Evolutionary conservation across 1,140 invertebrate species (phyloP).

Genomic region (Pogonomyrmex barbatus): DNA sequence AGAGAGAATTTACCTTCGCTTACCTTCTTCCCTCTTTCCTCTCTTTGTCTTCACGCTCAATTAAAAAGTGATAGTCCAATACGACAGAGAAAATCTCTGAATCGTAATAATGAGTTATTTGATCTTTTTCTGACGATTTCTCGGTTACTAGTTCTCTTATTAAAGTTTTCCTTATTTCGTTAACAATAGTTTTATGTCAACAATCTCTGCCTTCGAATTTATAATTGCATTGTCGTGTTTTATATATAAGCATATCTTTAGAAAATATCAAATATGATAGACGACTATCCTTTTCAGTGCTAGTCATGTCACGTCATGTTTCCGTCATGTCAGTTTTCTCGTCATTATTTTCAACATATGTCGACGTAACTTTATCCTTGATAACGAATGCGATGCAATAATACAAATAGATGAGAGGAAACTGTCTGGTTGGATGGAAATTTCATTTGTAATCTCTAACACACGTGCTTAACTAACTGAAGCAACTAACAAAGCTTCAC

Average conservation of each 20-base stretch:
- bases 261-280: not conserved
- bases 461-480: slow-evolving; percentile 19
- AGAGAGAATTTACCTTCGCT: not conserved
- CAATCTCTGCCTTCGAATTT: not conserved
- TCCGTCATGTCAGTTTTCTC: not conserved
- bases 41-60: not conserved
- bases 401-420: not conserved
- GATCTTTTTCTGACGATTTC: not conserved
- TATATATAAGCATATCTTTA: not conserved
- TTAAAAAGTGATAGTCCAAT: slow-evolving; percentile 10
- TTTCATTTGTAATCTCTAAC: slow-evolving; percentile 34
- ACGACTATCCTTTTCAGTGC: not conserved
- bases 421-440: slow-evolving; percentile 2
- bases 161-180: not conserved
- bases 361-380: slow-evolving; percentile 9
- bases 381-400: slow-evolving; percentile 12
- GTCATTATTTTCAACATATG: not conserved
- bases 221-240: not conserved
- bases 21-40: not conserved
- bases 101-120: not conserved
- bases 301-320: not conserved
- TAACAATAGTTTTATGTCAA: not conserved
- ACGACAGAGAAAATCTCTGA: not conserved
- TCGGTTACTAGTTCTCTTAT: slow-evolving; percentile 1
- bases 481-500: slow-evolving; percentile 24